These are phyloP conservation scores for Parnassius mnemosyne DNA, from an alignment of 2,888 invertebrate species.

Conservation along the genomic window DNA sequence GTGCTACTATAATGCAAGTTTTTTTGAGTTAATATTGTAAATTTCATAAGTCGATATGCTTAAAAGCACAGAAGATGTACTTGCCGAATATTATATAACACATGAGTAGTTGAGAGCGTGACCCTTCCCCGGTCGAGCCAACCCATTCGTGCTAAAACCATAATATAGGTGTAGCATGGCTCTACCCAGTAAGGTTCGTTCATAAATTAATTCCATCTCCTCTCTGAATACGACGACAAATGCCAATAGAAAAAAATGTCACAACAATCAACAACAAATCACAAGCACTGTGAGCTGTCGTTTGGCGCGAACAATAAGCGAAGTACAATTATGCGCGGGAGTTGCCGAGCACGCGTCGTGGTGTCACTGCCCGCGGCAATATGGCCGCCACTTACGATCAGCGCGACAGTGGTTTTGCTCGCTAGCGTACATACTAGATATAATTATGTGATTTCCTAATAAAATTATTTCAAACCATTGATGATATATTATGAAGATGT, in stretches of 20 bases:
- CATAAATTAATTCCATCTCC: constrained; percentile 1
- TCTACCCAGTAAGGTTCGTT: not conserved
- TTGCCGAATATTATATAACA: no score
- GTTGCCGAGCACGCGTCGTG: constrained; percentile 43
- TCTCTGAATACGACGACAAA: not conserved
- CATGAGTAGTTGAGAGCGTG: no score
- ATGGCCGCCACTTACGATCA: constrained; percentile 15
- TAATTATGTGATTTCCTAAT: no score
- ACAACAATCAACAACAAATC: constrained; percentile 34
- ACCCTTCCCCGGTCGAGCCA: no score
- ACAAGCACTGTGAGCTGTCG: constrained; percentile 26
- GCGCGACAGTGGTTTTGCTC: not conserved
- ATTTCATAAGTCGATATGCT: no score
- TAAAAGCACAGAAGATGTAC: no score
- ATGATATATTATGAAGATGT: no score
- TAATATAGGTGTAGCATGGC: no score
- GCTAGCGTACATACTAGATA: not conserved
- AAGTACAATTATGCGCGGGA: constrained; percentile 43
- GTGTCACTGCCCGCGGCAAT: constrained; percentile 31
- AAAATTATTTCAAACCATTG: no score
- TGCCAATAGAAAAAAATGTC: constrained; percentile 20
- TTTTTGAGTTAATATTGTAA: no score
- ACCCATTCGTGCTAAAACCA: no score
- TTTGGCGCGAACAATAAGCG: constrained; percentile 37
- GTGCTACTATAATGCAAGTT: no score